Percentiles rank a stretch among this genome's conserved stretches.
Evolutionary conservation across 2,113 vertebrate genomes (phyloP).

Genomic region (Actenoides lindsayi): DNA sequence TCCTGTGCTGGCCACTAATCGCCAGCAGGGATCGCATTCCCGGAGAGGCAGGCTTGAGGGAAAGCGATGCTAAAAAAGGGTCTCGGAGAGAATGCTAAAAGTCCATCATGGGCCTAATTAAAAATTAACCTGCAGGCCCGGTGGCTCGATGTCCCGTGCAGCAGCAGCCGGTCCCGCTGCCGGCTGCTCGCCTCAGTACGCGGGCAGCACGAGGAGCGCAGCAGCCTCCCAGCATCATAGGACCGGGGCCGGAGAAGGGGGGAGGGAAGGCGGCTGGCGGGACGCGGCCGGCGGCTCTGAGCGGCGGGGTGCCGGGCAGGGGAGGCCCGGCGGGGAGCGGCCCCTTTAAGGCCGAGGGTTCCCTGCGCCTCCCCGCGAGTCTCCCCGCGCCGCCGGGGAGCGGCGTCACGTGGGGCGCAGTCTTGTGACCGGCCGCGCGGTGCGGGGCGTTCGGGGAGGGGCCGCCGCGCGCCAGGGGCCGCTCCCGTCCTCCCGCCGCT

Average conservation of each 20-base stretch:
- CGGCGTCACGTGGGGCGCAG: constrained; percentile 12
- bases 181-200: rapidly evolving
- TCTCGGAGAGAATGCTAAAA: neutral
- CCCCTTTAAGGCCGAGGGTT: constrained; percentile 52
- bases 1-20: rapidly evolving
- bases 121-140: rapidly evolving
- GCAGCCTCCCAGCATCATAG: rapidly evolving
- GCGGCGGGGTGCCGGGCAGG: too few species aligned
- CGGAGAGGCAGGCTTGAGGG: neutral
- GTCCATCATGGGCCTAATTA: neutral
- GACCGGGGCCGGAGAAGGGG: too few species aligned
- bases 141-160: neutral
- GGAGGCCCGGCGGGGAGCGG: neutral
- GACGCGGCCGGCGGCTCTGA: too few species aligned
- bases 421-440: neutral
- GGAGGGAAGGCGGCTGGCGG: neutral
- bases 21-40: neutral
- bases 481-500: neutral
- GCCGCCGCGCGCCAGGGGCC: neutral
- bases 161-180: neutral
- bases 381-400: neutral
- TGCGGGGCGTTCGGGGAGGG: neutral
- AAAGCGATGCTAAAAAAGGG: too few species aligned
- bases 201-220: neutral
- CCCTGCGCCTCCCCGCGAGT: neutral